Conservation (phyloP, 2,888 invertebrate species). For the Argyresthia goedartella region DNA sequence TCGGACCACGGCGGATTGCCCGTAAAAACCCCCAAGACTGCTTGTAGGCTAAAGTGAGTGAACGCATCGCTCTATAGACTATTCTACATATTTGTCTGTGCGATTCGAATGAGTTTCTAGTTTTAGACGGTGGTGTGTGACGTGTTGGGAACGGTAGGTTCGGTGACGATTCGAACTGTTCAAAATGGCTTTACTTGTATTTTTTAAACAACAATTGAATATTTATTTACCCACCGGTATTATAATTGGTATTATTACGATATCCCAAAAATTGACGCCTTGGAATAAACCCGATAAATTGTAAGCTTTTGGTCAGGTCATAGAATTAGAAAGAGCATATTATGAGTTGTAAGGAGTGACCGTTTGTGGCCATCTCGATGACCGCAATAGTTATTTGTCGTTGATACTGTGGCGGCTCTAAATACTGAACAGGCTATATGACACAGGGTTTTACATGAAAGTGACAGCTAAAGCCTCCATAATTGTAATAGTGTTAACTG, state of each 20-base stretch:
- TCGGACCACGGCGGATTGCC: slow-evolving; percentile 1
- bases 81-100: slow-evolving; percentile 62
- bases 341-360: too few species aligned
- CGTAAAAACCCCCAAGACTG: slow-evolving; percentile 35
- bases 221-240: slow-evolving; percentile 68
- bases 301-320: too few species aligned
- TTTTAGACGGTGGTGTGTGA: slow-evolving; percentile 29
- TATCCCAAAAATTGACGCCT: slow-evolving; percentile 29
- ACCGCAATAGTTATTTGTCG: too few species aligned
- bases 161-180: slow-evolving; percentile 24
- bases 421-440: not conserved
- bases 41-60: slow-evolving; percentile 59
- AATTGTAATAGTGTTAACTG: not conserved
- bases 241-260: slow-evolving; percentile 59
- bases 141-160: slow-evolving; percentile 2
- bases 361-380: too few species aligned
- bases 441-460: not conserved
- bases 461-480: not conserved
- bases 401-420: too few species aligned
- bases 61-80: slow-evolving; percentile 60
- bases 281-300: too few species aligned
- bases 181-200: slow-evolving; percentile 27
- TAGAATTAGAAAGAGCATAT: too few species aligned
- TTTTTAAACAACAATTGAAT: slow-evolving; percentile 42
- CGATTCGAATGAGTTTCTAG: slow-evolving; percentile 56